Base-by-base conservation (phyloP, 92 coral and sea anemone species). In the Pocillopora meandrina region DNA sequence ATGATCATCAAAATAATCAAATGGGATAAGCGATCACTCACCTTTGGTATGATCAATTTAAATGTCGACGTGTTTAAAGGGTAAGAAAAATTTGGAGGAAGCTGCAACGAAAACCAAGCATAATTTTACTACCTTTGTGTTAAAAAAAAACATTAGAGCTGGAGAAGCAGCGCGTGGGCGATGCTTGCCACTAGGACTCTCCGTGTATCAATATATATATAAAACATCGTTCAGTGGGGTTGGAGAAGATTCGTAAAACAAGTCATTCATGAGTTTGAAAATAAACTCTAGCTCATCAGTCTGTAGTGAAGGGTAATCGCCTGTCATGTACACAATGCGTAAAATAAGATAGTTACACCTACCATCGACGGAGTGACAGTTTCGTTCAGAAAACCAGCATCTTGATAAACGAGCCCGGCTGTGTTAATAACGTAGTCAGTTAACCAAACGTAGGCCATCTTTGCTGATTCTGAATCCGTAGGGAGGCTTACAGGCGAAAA, bases 351-450 rank as follows among this genome's bases (percentile, higher is more conserved):
- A 6, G 47, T 65, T 59, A 15, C n/a, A 84, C 95, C 64, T 82
- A 97, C 99, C 82, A 83, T 91, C 21, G 92, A 85, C 1, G 91
- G 86, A 10, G 91, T 97, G 65, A 97, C 84, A 20, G 98, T 97
- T 66, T 89, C 71, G 52, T 93, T 93, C 74, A 97, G 87, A 36
- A 81, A 52, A 20, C 98, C 98, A 26, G 94, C 95, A 71, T 89
- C 83, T 77, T 90, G 93, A 76, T 92, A 97, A 65, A 95, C 99
- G 71, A 94, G 76, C 20, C 98, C 95, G 33, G 98, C 99, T 42
- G 99, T 90, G 76, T 94, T 97, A 66, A 89, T 57, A 9, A 95
- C 93, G 84, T 94, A 97, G 80, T 97, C 99, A 13, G 99, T 92
- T 56, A 97, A 57, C 93, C 98, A 94, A 12, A 89, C 67, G 71